Conservation (phyloP, 2,888 invertebrate genomes). For the Trachelus troglodyta region DNA sequence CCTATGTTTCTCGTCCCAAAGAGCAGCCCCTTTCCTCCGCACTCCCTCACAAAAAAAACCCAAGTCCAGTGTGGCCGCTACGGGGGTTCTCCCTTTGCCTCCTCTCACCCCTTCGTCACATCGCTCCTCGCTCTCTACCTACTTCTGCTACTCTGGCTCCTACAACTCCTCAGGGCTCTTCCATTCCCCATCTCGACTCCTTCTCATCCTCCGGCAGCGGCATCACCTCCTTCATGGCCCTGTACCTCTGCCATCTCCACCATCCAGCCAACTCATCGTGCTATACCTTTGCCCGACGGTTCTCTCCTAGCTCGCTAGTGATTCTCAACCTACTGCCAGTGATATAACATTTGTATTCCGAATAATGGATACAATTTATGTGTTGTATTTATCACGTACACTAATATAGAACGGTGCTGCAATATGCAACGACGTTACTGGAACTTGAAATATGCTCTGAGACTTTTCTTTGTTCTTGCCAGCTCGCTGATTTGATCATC, state of each 20-base stretch:
- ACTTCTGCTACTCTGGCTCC: slow-evolving; percentile 20
- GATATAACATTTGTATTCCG: neutral
- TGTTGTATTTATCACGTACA: neutral
- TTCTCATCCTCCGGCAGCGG: slow-evolving; percentile 23
- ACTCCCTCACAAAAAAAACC: slow-evolving; percentile 16
- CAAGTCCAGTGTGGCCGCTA: slow-evolving; percentile 58
- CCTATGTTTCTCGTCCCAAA: slow-evolving; percentile 48
- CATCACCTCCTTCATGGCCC: slow-evolving; percentile 26
- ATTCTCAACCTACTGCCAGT: slow-evolving; percentile 38
- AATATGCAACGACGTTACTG: neutral
- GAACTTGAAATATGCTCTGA: neutral
- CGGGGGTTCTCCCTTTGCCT: slow-evolving; percentile 56
- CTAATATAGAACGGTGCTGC: neutral
- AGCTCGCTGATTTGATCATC: neutral
- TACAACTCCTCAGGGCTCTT: slow-evolving; percentile 27
- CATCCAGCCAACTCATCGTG: slow-evolving; percentile 17
- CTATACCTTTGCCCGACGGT: slow-evolving; percentile 18
- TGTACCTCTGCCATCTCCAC: slow-evolving; percentile 18
- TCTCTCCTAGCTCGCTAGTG: slow-evolving; percentile 30
- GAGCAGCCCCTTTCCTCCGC: slow-evolving; percentile 36
- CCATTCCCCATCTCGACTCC: slow-evolving; percentile 23
- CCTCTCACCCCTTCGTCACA: slow-evolving; percentile 51
- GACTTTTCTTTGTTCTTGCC: neutral
- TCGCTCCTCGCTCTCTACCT: slow-evolving; percentile 32
- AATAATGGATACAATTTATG: neutral